phyloP scores from a whole-genome alignment of 2,113 vertebrate genomes.

The Gila orcuttii region DNA sequence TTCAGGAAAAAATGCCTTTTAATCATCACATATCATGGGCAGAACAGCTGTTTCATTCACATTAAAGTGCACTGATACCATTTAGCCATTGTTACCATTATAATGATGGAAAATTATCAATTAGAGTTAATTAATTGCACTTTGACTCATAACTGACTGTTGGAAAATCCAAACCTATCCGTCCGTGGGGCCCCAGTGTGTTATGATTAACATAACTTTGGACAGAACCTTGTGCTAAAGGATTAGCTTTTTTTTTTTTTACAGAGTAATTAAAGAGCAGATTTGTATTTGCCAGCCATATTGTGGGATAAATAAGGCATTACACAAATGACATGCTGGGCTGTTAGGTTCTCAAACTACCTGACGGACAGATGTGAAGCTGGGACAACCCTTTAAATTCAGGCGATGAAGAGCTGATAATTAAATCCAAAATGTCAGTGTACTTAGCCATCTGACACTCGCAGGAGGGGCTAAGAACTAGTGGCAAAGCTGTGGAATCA shows the following conservation, averaged over 20 bases:
- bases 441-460: constrained; percentile 66
- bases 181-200: constrained; percentile 54
- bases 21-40: constrained; percentile 69
- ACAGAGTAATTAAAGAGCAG: constrained; percentile 74
- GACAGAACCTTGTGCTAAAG: constrained; percentile 67
- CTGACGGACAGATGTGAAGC: constrained; percentile 75
- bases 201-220: constrained; percentile 72
- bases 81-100: constrained; percentile 71
- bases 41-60: constrained; percentile 71
- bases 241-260: constrained; percentile 73
- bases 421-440: constrained; percentile 67
- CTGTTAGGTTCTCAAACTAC: constrained; percentile 67
- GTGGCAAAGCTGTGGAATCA: constrained; percentile 37
- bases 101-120: constrained; percentile 80
- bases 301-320: constrained; percentile 78
- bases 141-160: constrained; percentile 69
- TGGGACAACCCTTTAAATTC: constrained; percentile 12
- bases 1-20: constrained; percentile 49
- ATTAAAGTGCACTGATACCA: constrained; percentile 60
- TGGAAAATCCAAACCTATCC: constrained; percentile 64
- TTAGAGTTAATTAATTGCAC: constrained; percentile 78
- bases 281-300: constrained; percentile 74
- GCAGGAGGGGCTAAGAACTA: constrained; percentile 44
- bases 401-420: constrained; percentile 50
- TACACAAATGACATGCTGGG: constrained; percentile 65